Base-by-base conservation (phyloP, 2,113 vertebrate genomes). In the Shinisaurus crocodilurus region DNA sequence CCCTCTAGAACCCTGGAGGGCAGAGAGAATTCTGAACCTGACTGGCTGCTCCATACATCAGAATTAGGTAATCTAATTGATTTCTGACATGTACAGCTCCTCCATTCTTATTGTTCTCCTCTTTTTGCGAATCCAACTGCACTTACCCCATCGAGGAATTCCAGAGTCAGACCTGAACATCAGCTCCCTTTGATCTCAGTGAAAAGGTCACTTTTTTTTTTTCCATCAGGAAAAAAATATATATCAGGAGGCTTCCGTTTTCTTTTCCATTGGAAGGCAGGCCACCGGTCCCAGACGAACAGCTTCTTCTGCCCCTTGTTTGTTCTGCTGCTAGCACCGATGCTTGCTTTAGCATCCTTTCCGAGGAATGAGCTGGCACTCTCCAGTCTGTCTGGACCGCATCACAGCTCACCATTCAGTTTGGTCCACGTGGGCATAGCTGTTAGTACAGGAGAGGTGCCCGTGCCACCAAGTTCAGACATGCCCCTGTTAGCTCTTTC, bases 391-490 rank as follows among this genome's bases (percentile, higher is more conserved):
- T 75, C 60, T 82, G 85, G 79, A 16, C 70, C 12, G 8, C 77
- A 65, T 91, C 69, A 77, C 70, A 88, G 57, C 27, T 63, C 32
- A 43, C 32, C 32, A 48, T 84, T 89, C 88, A 76, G 18, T 25
- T 63, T 37, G 40, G 69, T 76, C 81, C 74, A 65, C 40, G 13
- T 63, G 72, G 23, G 54, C 70, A 65, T 1, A 60, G 37, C 54
- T 83, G 69, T 76, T 75, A 60, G 88, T 45, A 63, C 81, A 89
- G 81, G 88, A 83, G 37, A 63, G 27, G 5, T 75, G 88, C 80
- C 80, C 80, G 48, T 18, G 57, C 65, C 80, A 63, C 50, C 70
- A 43, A 54, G 63, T 20, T 69, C 84, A 80, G n/a, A 16, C 37
- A 43, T 40, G n/a, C 5, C 75, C 86, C 18, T 1, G 50, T 16